Conservation (phyloP, 1,140 invertebrate genomes). For the Drosophila lacteicornis region DNA sequence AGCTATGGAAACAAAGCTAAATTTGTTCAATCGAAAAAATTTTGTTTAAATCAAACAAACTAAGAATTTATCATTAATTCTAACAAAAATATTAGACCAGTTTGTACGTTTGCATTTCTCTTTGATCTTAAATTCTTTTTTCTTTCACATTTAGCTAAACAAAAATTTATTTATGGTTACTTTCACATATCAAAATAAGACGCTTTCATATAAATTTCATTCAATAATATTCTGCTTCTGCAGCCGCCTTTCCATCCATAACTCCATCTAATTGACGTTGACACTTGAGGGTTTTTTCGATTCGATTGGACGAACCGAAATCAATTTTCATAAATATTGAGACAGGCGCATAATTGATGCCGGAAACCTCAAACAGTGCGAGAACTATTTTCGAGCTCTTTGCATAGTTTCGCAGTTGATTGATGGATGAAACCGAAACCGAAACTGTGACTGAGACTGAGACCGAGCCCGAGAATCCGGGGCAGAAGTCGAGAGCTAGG, state of each 20-base stretch:
- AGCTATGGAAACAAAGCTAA: no score
- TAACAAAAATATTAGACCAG: no score
- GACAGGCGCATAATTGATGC: slow-evolving; percentile 80
- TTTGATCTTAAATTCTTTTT: neutral
- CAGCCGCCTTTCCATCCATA: slow-evolving; percentile 21
- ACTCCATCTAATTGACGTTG: slow-evolving; percentile 74
- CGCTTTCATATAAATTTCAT: neutral
- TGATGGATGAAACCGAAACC: slow-evolving; percentile 55
- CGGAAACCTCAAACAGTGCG: slow-evolving; percentile 27
- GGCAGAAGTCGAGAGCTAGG: slow-evolving; percentile 11
- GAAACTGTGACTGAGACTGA: slow-evolving; percentile 27
- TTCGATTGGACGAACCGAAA: slow-evolving; percentile 47
- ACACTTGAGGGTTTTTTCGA: slow-evolving; percentile 60
- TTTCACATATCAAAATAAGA: neutral
- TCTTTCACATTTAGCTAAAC: neutral
- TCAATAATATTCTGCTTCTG: neutral
- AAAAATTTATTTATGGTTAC: neutral
- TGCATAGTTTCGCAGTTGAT: slow-evolving; percentile 68
- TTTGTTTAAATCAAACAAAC: no score
- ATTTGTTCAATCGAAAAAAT: no score
- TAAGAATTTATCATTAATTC: no score
- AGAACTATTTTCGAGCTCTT: slow-evolving; percentile 61
- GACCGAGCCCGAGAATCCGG: slow-evolving; percentile 29
- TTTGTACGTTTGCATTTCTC: neutral
- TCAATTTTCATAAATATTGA: slow-evolving; percentile 83